Conservation (phyloP, 2,797 vertebrate genomes). For the Pseudocheirus occidentalis region DNA sequence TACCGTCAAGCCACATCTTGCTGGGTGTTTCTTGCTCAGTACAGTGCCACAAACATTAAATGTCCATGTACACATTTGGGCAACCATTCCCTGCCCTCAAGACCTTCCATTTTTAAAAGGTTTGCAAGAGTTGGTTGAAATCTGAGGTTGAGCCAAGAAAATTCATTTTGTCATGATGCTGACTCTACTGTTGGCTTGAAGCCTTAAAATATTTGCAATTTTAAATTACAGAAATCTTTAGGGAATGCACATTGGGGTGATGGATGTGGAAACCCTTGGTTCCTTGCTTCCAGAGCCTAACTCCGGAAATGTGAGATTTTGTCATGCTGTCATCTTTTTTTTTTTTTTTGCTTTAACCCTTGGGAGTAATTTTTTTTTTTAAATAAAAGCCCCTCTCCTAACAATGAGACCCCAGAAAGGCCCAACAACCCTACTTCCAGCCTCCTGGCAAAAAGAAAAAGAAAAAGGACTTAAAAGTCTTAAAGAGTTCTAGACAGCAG, state of each 20-base stretch:
- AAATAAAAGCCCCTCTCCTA: background rate
- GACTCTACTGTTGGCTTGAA: background rate
- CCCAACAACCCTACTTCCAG: background rate
- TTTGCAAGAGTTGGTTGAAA: background rate
- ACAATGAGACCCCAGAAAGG: background rate
- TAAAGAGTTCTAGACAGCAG: background rate
- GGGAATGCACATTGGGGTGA: too few relatives aligned
- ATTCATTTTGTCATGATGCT: background rate
- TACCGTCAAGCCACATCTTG: conserved; percentile 24
- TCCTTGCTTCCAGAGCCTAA: background rate
- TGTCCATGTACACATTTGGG: background rate
- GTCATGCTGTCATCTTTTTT: background rate
- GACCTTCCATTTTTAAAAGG: background rate
- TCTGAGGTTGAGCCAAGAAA: background rate
- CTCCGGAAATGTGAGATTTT: background rate
- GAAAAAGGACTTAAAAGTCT: background rate
- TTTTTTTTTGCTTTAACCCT: background rate
- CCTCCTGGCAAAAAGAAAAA: background rate
- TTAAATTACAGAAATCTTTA: background rate
- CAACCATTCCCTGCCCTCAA: background rate
- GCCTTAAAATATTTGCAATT: background rate
- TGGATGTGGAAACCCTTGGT: background rate
- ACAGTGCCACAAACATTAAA: background rate
- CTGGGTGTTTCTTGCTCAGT: background rate
- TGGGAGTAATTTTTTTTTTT: background rate